These are phyloP conservation scores for Leptobrachium ailaonicum DNA, from an alignment of 2,113 vertebrate species.

Conservation along the genomic window DNA sequence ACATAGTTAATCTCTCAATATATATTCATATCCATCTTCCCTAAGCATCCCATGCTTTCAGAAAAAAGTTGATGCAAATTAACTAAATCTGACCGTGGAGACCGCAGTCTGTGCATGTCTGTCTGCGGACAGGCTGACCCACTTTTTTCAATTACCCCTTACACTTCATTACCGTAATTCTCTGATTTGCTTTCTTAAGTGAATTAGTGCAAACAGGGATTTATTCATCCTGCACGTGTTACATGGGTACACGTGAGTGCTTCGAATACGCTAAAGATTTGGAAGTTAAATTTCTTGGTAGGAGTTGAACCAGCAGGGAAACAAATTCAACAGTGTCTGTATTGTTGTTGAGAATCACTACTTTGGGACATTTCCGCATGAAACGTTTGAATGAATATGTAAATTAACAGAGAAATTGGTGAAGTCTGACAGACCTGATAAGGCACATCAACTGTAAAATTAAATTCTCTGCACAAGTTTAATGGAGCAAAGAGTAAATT, in stretches of 20 bases:
- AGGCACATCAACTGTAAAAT: neutral
- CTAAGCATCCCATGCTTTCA: neutral
- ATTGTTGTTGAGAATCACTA: conserved; percentile 4
- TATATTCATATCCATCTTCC: no score
- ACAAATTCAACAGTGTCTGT: conserved; percentile 4
- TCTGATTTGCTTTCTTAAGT: neutral
- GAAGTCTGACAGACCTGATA: neutral
- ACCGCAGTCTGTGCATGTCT: neutral
- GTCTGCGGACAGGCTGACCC: neutral
- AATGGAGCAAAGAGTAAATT: neutral
- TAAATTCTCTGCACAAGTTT: neutral
- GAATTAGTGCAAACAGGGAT: neutral
- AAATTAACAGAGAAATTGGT: neutral
- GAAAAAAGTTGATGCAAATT: neutral
- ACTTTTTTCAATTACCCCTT: conserved; percentile 5
- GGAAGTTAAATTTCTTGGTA: conserved; percentile 18
- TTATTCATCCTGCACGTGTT: neutral
- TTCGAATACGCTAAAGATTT: neutral
- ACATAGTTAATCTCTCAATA: no score
- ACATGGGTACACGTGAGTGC: neutral
- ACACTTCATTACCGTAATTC: neutral
- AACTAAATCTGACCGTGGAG: neutral
- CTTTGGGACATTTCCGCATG: neutral
- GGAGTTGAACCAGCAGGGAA: neutral
- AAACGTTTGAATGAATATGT: neutral